Conservation (phyloP, 2,113 vertebrate genomes). For the Apeltes quadracus region DNA sequence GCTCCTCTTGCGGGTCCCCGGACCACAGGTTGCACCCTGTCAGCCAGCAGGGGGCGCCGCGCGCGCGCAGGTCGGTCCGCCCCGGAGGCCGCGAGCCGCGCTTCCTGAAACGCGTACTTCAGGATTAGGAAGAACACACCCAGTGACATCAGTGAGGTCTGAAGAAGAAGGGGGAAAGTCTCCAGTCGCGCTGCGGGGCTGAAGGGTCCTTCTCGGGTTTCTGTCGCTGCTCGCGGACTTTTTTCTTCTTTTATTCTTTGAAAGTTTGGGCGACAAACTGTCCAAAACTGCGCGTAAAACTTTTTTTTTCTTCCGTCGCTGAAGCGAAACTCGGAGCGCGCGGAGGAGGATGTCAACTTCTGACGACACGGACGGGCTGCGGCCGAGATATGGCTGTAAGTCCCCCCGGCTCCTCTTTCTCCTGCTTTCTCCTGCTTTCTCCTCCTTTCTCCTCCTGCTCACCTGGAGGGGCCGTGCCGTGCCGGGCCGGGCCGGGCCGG, state of each 20-base stretch:
- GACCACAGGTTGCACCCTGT: background rate
- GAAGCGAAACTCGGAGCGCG: conserved; percentile 32
- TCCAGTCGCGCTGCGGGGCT: conserved; percentile 60
- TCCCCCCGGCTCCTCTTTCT: conserved; percentile 12
- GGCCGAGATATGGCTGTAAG: conserved; percentile 85
- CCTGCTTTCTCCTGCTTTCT: too few relatives aligned
- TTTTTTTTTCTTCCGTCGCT: background rate
- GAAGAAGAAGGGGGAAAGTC: conserved; percentile 65
- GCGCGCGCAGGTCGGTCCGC: background rate
- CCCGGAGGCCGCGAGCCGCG: conserved; percentile 28
- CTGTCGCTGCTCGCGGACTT: background rate
- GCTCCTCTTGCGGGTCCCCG: background rate
- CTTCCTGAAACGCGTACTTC: conserved; percentile 78
- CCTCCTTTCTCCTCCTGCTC: background rate
- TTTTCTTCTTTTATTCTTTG: background rate
- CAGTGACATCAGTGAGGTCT: conserved; percentile 80
- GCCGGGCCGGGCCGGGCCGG: too few relatives aligned
- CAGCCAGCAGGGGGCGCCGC: conserved; percentile 69
- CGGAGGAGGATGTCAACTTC: conserved; percentile 79
- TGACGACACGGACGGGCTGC: conserved; percentile 80
- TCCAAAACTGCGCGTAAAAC: conserved; percentile 9
- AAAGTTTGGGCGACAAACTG: background rate
- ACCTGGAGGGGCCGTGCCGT: conserved; percentile 36
- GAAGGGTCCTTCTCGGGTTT: conserved; percentile 56
- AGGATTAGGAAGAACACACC: conserved; percentile 82